Evolutionary conservation across 2,797 vertebrate genomes (phyloP).

Genomic region (Spheniscus humboldti): DNA sequence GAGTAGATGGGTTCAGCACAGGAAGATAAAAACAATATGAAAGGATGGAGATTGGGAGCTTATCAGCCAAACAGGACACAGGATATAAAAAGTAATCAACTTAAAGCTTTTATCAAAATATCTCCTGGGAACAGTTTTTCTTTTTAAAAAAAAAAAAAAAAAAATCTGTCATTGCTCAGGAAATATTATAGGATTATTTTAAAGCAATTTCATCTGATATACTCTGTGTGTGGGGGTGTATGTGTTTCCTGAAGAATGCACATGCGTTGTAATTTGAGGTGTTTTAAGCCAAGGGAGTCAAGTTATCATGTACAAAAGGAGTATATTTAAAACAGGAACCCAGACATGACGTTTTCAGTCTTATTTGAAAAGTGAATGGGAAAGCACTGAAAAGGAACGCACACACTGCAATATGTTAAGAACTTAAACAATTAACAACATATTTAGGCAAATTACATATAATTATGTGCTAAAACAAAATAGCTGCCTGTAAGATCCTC

Average conservation of each 20-base stretch:
- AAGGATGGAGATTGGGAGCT: conserved; percentile 64
- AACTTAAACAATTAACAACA: conserved; percentile 25
- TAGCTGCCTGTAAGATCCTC: not conserved
- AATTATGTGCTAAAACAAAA: conserved; percentile 31
- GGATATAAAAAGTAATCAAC: conserved; percentile 74
- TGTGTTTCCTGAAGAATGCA: not conserved
- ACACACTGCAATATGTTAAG: not conserved
- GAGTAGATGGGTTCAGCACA: conserved; percentile 41
- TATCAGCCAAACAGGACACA: conserved; percentile 67
- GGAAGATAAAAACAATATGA: conserved; percentile 75
- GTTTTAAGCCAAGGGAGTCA: conserved; percentile 16
- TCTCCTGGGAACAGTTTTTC: conserved; percentile 59
- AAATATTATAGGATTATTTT: conserved; percentile 67
- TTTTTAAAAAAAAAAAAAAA: not conserved
- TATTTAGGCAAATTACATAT: conserved; percentile 47
- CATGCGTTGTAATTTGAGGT: conserved; percentile 8
- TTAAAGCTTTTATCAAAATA: conserved; percentile 74
- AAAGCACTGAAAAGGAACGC: not conserved
- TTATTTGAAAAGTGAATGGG: not conserved
- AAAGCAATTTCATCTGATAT: conserved; percentile 41
- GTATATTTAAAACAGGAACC: not conserved
- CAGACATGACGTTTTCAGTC: not conserved
- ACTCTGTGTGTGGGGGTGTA: not conserved
- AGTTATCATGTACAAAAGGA: not conserved
- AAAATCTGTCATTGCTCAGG: conserved; percentile 50